These are phyloP conservation scores for Hyaena hyaena DNA, from an alignment of 2,113 vertebrate genomes.

Conservation along the genomic window DNA sequence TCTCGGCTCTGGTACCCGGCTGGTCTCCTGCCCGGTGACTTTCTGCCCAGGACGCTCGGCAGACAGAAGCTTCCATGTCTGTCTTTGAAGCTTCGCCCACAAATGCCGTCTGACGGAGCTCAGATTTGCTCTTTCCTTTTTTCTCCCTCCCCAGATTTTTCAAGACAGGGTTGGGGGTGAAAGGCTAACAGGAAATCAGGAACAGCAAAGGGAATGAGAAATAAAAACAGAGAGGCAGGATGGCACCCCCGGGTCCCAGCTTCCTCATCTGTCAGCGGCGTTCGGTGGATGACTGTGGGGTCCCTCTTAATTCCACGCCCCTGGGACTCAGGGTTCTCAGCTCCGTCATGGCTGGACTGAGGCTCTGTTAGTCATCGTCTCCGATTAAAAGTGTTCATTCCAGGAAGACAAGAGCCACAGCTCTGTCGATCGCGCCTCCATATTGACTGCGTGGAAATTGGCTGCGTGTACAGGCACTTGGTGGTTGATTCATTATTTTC, in stretches of 20 bases:
- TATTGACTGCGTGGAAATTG: neutral
- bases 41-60: neutral
- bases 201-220: neutral
- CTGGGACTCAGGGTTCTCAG: neutral
- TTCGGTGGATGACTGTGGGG: rapidly evolving
- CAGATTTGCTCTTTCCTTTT: no score
- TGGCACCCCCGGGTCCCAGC: rapidly evolving
- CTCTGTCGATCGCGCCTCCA: rapidly evolving
- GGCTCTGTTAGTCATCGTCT: neutral
- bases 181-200: neutral
- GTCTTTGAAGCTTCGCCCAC: neutral
- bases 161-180: neutral
- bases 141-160: neutral
- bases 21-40: neutral
- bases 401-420: rapidly evolving
- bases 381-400: neutral
- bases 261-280: neutral
- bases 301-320: rapidly evolving
- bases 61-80: neutral
- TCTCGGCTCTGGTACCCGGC: rapidly evolving
- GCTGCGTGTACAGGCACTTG: neutral
- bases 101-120: neutral
- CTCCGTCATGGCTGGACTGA: neutral
- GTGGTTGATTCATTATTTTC: conserved; percentile 17
- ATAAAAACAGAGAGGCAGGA: neutral